Evolutionary conservation across 2,888 invertebrate genomes (phyloP).

Genomic region (Portevinia maculata): DNA sequence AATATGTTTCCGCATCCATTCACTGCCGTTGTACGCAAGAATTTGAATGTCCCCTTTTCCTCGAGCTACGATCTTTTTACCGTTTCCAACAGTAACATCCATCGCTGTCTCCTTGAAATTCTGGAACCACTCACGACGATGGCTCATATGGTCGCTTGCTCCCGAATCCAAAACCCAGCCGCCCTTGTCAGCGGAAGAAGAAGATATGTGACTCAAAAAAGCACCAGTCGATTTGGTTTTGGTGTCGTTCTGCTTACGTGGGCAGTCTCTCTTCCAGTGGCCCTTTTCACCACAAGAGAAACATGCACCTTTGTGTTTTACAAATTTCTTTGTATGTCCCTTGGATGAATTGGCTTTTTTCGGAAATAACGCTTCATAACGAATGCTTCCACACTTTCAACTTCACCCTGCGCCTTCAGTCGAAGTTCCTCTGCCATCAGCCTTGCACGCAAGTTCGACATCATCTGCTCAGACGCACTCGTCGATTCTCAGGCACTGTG

Average conservation of each 20-base stretch:
- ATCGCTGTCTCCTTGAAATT: slow-evolving; percentile 29
- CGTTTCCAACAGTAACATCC: slow-evolving; percentile 43
- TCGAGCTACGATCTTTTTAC: slow-evolving; percentile 31
- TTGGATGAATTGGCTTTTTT: slow-evolving; percentile 5
- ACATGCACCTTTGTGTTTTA: slow-evolving; percentile 18
- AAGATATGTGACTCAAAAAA: not conserved
- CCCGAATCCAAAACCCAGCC: slow-evolving; percentile 22
- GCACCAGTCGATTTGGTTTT: not conserved
- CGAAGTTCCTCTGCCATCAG: slow-evolving; percentile 34
- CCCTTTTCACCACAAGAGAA: slow-evolving; percentile 24
- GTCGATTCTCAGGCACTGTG: slow-evolving; percentile 77
- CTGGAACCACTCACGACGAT: slow-evolving; percentile 29
- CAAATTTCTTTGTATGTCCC: too few species aligned
- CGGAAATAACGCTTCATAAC: not conserved
- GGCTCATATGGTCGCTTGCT: slow-evolving; percentile 70
- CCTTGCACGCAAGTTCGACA: slow-evolving; percentile 6
- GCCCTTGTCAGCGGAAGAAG: not conserved
- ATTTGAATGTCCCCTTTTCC: slow-evolving; percentile 64
- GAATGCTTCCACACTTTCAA: slow-evolving; percentile 1
- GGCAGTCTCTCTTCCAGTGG: slow-evolving; percentile 20
- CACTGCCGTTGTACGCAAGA: slow-evolving; percentile 47
- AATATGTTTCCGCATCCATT: slow-evolving; percentile 51
- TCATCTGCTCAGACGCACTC: not conserved
- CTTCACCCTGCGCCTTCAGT: slow-evolving; percentile 21
- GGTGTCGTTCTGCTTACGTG: not conserved